Evolutionary conservation across 1,140 invertebrate species (phyloP).

Genomic region (Drosophila lowei): DNA sequence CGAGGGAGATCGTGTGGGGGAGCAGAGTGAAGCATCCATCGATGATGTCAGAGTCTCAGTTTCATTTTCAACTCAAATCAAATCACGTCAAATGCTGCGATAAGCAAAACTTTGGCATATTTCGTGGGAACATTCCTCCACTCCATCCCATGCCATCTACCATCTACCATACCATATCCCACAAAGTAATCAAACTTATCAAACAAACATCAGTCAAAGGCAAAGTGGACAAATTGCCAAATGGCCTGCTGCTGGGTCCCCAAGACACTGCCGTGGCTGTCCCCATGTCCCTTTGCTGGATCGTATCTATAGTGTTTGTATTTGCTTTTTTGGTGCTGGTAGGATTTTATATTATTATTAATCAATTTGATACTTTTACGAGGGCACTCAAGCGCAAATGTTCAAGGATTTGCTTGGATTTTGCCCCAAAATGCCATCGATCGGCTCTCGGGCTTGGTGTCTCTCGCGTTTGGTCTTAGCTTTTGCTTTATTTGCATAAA

Average conservation of each 20-base stretch:
- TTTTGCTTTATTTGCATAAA: conserved; percentile 75
- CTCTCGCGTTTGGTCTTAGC: conserved; percentile 17
- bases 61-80: conserved; percentile 62
- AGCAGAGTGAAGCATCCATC: neutral
- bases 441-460: conserved; percentile 6
- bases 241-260: conserved; percentile 9
- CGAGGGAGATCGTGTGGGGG: too few relatives aligned
- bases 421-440: conserved; percentile 45
- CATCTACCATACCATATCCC: neutral
- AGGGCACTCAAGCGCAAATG: conserved; percentile 79
- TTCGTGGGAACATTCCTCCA: conserved; percentile 69
- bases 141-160: neutral
- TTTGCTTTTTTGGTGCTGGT: conserved; percentile 59
- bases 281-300: conserved; percentile 1
- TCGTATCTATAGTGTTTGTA: conserved; percentile 42
- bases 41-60: conserved; percentile 67
- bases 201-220: conserved; percentile 74
- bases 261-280: neutral
- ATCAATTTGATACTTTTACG: conserved; percentile 83
- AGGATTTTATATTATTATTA: conserved; percentile 80
- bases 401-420: conserved; percentile 71
- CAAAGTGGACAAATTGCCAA: conserved; percentile 75
- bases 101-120: conserved; percentile 58
- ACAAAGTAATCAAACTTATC: conserved; percentile 80
- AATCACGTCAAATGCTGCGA: conserved; percentile 78